phyloP scores from a whole-genome alignment of 2,888 invertebrate genomes.

The Nomada ferruginata region DNA sequence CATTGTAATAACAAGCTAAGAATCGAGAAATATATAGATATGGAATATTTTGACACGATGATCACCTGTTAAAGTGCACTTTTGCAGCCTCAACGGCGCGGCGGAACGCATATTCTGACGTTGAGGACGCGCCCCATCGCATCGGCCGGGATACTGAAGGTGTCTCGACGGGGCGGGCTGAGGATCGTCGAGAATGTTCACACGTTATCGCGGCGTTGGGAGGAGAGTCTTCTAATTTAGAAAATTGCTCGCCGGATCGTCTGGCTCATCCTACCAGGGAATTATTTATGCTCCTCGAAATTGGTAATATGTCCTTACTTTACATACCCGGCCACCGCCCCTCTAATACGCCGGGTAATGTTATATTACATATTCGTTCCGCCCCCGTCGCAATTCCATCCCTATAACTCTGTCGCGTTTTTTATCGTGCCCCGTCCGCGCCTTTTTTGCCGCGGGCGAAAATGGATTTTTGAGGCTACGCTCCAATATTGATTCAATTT shows the following conservation, averaged over 20 bases:
- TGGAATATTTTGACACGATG: neutral
- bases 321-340: slow-evolving; percentile 41
- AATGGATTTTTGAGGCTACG: slow-evolving; percentile 9
- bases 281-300: slow-evolving; percentile 62
- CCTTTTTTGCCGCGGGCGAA: neutral
- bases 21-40: slow-evolving; percentile 3
- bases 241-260: slow-evolving; percentile 57
- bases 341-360: slow-evolving; percentile 50
- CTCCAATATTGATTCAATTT: slow-evolving; percentile 22
- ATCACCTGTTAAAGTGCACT: slow-evolving; percentile 19
- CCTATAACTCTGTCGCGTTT: slow-evolving; percentile 17
- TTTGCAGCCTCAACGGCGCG: slow-evolving; percentile 24
- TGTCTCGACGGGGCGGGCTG: slow-evolving; percentile 33
- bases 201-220: slow-evolving; percentile 47
- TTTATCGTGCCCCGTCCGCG: slow-evolving; percentile 3
- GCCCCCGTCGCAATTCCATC: slow-evolving; percentile 39
- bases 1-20: neutral
- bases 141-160: slow-evolving; percentile 39
- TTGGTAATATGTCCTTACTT: slow-evolving; percentile 63
- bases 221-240: slow-evolving; percentile 58
- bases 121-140: slow-evolving; percentile 31
- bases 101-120: slow-evolving; percentile 26
- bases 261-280: slow-evolving; percentile 43
- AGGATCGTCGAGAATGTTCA: slow-evolving; percentile 59
- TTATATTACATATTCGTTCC: slow-evolving; percentile 60